These are phyloP conservation scores for Pituophis catenifer DNA, from an alignment of 2,113 vertebrate species.

Conservation along the genomic window DNA sequence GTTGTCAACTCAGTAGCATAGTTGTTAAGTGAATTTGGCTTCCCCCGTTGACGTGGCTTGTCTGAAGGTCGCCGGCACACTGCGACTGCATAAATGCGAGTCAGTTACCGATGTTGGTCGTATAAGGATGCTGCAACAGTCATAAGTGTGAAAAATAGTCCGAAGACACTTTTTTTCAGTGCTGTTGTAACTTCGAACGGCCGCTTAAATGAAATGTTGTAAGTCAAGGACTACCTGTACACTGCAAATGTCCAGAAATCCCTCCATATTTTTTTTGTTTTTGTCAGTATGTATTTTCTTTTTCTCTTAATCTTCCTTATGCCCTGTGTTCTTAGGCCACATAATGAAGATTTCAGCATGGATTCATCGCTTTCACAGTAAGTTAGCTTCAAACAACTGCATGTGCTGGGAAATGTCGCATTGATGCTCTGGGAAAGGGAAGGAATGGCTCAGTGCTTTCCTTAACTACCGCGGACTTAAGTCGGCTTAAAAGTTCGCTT, in stretches of 20 bases:
- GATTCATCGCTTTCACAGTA: slow-evolving; percentile 88
- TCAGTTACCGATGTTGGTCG: not conserved
- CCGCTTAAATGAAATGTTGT: not conserved
- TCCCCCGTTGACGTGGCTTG: too few species aligned
- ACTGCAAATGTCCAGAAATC: not conserved
- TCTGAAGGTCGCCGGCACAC: too few species aligned
- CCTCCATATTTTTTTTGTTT: not conserved
- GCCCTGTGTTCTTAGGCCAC: slow-evolving; percentile 64
- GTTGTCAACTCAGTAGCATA: too few species aligned
- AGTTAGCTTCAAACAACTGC: slow-evolving; percentile 51
- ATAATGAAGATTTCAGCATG: slow-evolving; percentile 88
- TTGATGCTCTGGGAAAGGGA: not conserved
- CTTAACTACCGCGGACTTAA: too few species aligned
- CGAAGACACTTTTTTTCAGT: not conserved
- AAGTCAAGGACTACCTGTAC: not conserved
- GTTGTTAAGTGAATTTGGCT: too few species aligned
- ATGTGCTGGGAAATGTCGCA: fast-evolving
- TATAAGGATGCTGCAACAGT: not conserved
- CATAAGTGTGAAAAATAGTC: not conserved
- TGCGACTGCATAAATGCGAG: not conserved
- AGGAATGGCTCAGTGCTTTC: not conserved
- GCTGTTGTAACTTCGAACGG: not conserved
- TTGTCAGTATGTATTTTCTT: not conserved
- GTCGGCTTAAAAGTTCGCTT: not conserved
- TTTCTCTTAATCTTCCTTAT: slow-evolving; percentile 40